These are phyloP conservation scores for Lochmaea capreae DNA, from an alignment of 2,888 invertebrate genomes.

Conservation along the genomic window DNA sequence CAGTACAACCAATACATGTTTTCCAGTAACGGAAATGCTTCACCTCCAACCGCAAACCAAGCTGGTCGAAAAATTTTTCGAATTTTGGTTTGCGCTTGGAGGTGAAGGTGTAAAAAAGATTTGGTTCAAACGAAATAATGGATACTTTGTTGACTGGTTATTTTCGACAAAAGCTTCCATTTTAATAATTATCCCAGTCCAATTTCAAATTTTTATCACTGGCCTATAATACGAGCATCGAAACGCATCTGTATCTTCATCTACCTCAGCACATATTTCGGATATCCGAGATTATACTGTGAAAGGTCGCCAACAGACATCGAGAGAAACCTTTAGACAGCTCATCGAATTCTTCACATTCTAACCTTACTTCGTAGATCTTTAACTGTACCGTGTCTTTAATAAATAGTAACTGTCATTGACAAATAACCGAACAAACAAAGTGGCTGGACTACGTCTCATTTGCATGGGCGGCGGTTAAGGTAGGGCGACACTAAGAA, in stretches of 20 bases:
- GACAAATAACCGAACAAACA: constrained; percentile 65
- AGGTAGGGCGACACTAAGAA: not conserved
- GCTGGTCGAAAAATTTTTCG: too few relatives aligned
- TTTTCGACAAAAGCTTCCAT: too few relatives aligned
- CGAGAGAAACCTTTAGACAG: constrained; percentile 50
- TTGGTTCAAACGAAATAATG: too few relatives aligned
- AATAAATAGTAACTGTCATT: constrained; percentile 66
- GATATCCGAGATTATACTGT: constrained; percentile 59
- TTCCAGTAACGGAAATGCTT: too few relatives aligned
- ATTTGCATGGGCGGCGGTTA: constrained; percentile 49
- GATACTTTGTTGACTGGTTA: too few relatives aligned
- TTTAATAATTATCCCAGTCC: too few relatives aligned
- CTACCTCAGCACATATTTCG: constrained; percentile 57
- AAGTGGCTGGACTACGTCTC: constrained; percentile 58
- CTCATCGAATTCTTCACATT: constrained; percentile 61
- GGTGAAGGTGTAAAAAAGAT: too few relatives aligned
- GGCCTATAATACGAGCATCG: constrained; percentile 14
- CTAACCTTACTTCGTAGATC: constrained; percentile 61
- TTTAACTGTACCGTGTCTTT: constrained; percentile 63
- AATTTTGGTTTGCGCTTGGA: too few relatives aligned
- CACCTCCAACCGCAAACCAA: too few relatives aligned
- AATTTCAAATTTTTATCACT: not conserved
- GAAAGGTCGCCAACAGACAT: constrained; percentile 53
- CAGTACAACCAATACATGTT: too few relatives aligned
- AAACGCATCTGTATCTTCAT: constrained; percentile 53